Evolutionary conservation across 2,113 vertebrate species (phyloP).

Genomic region (Syngnathoides biaculeatus): DNA sequence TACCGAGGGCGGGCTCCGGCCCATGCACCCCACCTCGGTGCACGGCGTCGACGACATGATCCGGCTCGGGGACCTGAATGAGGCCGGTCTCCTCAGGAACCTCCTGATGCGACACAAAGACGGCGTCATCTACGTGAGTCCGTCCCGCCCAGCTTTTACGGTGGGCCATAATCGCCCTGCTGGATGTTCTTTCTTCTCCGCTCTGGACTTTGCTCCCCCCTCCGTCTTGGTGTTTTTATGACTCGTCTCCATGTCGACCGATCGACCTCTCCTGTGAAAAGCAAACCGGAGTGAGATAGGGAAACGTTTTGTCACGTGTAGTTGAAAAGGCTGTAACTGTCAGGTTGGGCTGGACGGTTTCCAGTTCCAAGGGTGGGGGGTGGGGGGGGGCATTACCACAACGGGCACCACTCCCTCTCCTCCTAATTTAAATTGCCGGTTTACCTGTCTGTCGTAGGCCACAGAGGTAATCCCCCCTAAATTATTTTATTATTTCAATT

Average conservation of each 20-base stretch:
- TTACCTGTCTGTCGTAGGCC: too few species aligned
- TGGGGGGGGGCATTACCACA: too few species aligned
- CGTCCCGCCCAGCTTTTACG: conserved; percentile 42
- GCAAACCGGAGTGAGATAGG: too few species aligned
- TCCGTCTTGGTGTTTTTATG: conserved; percentile 37
- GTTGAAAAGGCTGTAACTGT: background rate
- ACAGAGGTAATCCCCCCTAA: too few species aligned
- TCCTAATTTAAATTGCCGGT: too few species aligned
- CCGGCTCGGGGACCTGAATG: conserved; percentile 84
- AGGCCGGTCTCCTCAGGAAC: conserved; percentile 92
- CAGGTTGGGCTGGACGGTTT: background rate
- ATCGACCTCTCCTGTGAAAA: conserved; percentile 32
- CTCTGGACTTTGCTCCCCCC: conserved; percentile 66
- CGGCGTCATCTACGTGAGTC: conserved; percentile 89
- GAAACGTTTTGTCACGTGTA: background rate
- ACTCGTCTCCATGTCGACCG: conserved; percentile 62
- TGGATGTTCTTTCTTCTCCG: conserved; percentile 33
- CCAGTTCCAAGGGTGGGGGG: background rate
- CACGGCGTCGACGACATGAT: conserved; percentile 97
- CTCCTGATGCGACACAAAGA: conserved; percentile 89
- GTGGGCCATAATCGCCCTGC: conserved; percentile 25
- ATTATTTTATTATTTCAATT: too few species aligned
- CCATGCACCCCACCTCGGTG: conserved; percentile 87
- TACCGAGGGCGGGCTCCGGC: conserved; percentile 64
- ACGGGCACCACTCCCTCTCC: too few species aligned